phyloP scores from a whole-genome alignment of 2,797 vertebrate genomes.

The Triplophysa yarkandensis region DNA sequence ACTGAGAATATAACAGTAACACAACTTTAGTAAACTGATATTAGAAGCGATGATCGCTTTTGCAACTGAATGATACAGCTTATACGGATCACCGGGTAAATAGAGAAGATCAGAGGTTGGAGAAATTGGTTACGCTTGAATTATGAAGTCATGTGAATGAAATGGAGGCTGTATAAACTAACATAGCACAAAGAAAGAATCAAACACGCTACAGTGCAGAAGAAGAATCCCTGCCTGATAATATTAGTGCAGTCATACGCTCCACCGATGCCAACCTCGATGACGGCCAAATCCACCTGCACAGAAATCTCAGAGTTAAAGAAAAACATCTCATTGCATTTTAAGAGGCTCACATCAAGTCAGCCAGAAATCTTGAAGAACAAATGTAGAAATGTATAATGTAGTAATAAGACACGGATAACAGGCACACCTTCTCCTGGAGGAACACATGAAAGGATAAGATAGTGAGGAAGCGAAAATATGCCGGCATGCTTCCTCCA shows the following conservation, averaged over 20 bases:
- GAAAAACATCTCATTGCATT: too few species aligned
- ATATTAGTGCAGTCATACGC: conserved; percentile 97
- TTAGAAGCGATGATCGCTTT: not conserved
- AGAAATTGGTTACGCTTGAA: not conserved
- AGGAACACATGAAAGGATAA: conserved; percentile 95
- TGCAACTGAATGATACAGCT: not conserved
- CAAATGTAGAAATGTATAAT: not conserved
- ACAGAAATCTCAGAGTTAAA: conserved; percentile 12
- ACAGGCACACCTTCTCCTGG: conserved; percentile 84
- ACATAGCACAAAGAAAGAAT: not conserved
- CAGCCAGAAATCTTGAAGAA: not conserved
- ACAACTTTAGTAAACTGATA: not conserved
- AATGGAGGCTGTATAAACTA: not conserved
- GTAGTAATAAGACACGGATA: not conserved
- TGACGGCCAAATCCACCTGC: conserved; percentile 91
- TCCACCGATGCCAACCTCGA: conserved; percentile 95
- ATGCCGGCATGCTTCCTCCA: conserved; percentile 82
- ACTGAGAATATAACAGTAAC: not conserved
- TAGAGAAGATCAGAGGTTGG: not conserved
- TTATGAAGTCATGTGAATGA: not conserved
- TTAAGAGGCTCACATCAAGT: too few species aligned
- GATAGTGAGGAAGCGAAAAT: conserved; percentile 96
- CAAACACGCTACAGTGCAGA: conserved; percentile 15
- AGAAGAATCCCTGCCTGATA: conserved; percentile 76
- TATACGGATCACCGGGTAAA: not conserved